Percentiles rank a stretch among this genome's conserved stretches.
Evolutionary conservation across 2,113 vertebrate species (phyloP).

Genomic region (Verasper variegatus): DNA sequence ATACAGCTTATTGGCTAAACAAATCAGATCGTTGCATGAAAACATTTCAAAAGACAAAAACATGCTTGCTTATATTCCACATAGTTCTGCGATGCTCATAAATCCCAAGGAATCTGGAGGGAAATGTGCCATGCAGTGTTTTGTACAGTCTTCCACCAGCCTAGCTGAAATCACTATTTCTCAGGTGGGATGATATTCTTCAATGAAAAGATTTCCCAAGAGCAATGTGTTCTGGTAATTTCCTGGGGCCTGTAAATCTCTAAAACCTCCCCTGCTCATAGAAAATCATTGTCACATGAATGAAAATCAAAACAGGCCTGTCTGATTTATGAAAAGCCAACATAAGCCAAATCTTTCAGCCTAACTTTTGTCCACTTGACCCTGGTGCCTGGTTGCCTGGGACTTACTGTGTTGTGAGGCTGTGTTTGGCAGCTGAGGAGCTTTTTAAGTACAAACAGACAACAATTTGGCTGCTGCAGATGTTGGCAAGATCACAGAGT

Average conservation of each 20-base stretch:
- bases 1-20: no score
- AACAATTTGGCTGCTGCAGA: constrained; percentile 9
- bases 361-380: constrained; percentile 6
- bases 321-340: constrained; percentile 1
- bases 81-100: constrained; percentile 6
- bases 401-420: background rate
- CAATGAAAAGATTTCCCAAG: background rate
- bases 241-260: background rate
- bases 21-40: no score
- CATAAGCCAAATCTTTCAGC: background rate
- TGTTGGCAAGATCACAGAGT: constrained; percentile 6
- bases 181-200: constrained; percentile 19
- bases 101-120: constrained; percentile 3
- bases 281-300: background rate
- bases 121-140: background rate
- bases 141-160: background rate
- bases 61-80: no score
- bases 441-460: constrained; percentile 45
- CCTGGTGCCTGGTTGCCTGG: background rate
- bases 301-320: background rate
- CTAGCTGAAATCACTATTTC: background rate
- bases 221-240: constrained; percentile 29
- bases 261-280: background rate
- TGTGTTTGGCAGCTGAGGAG: constrained; percentile 26
- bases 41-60: no score